Evolutionary conservation across 1,140 invertebrate species (phyloP).

Genomic region (Pentalonia nigronervosa): DNA sequence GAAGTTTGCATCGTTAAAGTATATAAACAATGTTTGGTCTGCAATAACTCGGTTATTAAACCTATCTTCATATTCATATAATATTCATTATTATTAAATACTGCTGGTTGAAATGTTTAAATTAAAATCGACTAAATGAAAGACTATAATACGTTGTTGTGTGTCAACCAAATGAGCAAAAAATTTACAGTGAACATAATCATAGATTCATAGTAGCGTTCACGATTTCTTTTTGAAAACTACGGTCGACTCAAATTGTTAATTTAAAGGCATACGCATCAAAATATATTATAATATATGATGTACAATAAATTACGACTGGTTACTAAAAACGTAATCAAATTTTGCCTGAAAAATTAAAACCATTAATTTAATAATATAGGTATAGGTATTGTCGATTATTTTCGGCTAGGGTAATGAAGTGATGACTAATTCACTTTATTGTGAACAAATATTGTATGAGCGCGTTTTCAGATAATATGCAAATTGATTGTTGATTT

Average conservation of each 20-base stretch:
- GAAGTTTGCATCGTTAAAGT: background rate
- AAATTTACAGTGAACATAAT: background rate
- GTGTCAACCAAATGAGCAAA: background rate
- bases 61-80: background rate
- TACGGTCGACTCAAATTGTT: background rate
- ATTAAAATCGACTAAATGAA: background rate
- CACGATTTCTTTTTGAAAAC: background rate
- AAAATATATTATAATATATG: background rate
- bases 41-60: background rate
- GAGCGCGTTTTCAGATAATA: background rate
- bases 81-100: background rate
- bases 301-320: background rate
- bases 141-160: background rate
- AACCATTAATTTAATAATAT: background rate
- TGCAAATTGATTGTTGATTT: slow-evolving; percentile 5
- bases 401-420: background rate
- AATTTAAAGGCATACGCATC: background rate
- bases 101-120: background rate
- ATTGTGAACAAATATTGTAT: background rate
- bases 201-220: background rate
- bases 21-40: background rate
- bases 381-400: background rate
- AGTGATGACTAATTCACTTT: background rate
- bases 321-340: background rate
- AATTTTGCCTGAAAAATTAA: background rate